A percentile compares a stretch with the other conserved stretches of the same genome.
phyloP scores from a whole-genome alignment of 2,888 invertebrate genomes.

The Melitaea athalia region DNA sequence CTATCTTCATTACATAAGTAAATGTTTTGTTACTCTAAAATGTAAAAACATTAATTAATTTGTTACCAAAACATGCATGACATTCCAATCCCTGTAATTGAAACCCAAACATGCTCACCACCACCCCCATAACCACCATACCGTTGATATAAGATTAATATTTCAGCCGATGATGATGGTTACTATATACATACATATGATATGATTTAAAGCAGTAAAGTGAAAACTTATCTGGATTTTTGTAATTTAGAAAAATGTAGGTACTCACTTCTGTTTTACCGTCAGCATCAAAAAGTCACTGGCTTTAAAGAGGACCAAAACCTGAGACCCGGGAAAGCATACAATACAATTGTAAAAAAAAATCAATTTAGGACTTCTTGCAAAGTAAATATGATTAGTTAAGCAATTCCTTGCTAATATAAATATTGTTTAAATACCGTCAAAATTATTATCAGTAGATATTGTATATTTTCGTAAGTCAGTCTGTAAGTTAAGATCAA shows the following conservation, averaged over 20 bases:
- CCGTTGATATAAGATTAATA: not conserved
- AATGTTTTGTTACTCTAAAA: not conserved
- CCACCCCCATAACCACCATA: not conserved
- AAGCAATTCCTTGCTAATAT: not conserved
- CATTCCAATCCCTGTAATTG: not conserved
- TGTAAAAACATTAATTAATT: not conserved
- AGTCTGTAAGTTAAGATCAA: not conserved
- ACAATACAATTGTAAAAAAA: conserved; percentile 17
- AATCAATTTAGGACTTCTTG: not conserved
- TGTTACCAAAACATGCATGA: conserved; percentile 1
- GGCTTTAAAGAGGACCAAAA: conserved; percentile 17
- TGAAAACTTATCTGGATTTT: conserved; percentile 20
- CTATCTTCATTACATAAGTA: not conserved
- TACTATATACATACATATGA: not conserved
- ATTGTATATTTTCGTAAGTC: not conserved
- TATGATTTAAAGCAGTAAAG: conserved; percentile 19
- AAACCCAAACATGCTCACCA: not conserved
- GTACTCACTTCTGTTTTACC: conserved; percentile 36
- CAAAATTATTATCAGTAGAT: not conserved
- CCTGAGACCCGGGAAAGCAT: conserved; percentile 35
- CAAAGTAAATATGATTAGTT: conserved; percentile 14
- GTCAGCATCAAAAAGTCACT: conserved; percentile 30
- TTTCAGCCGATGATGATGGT: not conserved
- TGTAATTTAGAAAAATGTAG: conserved; percentile 25
- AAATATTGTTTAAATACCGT: not conserved